phyloP scores from a whole-genome alignment of 2,113 vertebrate genomes.

The Patagioenas fasciata region DNA sequence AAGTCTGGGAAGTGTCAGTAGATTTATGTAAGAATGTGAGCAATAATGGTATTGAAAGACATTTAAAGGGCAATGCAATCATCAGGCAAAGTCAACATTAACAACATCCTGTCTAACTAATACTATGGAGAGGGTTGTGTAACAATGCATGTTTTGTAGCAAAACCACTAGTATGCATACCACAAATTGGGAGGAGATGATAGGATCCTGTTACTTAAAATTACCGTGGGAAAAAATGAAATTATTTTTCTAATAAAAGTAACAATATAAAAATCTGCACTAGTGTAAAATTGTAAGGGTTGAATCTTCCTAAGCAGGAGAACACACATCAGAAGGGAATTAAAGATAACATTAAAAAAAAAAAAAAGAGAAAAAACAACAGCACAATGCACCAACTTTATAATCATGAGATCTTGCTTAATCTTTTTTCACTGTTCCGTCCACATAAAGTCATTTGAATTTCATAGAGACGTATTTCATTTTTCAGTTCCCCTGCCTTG shows the following conservation, averaged over 20 bases:
- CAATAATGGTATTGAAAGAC: not conserved
- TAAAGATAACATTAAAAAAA: not conserved
- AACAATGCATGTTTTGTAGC: not conserved
- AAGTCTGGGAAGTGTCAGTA: not conserved
- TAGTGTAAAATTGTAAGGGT: not conserved
- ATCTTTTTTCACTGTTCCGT: not conserved
- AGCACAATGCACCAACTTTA: not conserved
- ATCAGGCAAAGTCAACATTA: not conserved
- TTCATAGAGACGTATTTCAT: not conserved
- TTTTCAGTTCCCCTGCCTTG: not conserved
- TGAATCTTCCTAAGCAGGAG: not conserved
- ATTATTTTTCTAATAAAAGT: not conserved
- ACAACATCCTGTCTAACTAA: not conserved
- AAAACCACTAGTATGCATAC: not conserved
- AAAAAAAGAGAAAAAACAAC: rapidly evolving
- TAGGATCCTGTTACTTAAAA: not conserved
- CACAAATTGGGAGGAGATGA: rapidly evolving
- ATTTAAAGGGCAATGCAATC: not conserved
- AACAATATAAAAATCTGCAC: not conserved
- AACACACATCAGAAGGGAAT: not conserved
- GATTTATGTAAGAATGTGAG: not conserved
- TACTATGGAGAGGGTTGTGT: not conserved
- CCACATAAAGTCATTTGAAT: not conserved
- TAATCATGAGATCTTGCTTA: not conserved
- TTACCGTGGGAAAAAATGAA: rapidly evolving